A percentile compares a stretch with the other conserved stretches of the same genome.
Evolutionary conservation across 2,113 vertebrate species (phyloP).

Genomic region (Lethenteron reissneri): DNA sequence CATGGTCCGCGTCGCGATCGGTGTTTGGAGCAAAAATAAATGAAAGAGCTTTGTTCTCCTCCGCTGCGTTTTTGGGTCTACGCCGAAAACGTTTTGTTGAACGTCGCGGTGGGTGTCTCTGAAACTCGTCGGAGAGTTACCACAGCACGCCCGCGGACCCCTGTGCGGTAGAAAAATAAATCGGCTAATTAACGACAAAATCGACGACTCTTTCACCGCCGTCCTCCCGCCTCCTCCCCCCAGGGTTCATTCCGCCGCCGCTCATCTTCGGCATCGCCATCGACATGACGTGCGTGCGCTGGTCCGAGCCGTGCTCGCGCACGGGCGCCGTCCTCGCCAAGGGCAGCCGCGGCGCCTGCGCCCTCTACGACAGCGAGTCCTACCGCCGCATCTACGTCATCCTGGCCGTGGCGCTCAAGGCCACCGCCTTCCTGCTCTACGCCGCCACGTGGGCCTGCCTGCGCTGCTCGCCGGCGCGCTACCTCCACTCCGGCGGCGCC

Average conservation of each 20-base stretch:
- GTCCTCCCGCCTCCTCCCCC: no score
- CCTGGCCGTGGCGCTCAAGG: slow-evolving; percentile 72
- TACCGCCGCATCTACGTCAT: slow-evolving; percentile 82
- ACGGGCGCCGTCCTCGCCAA: background rate
- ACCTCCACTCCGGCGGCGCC: background rate
- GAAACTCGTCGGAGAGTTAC: no score
- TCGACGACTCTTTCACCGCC: no score
- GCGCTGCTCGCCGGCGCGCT: background rate
- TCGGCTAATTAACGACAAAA: no score
- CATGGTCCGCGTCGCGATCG: no score
- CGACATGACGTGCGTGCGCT: slow-evolving; percentile 89
- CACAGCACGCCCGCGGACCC: no score
- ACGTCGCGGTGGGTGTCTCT: no score
- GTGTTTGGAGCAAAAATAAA: no score
- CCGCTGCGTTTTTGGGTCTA: no score
- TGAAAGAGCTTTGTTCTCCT: no score
- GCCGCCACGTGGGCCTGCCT: slow-evolving; percentile 79
- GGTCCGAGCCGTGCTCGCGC: slow-evolving; percentile 62
- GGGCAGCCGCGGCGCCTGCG: slow-evolving; percentile 38
- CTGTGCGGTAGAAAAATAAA: no score
- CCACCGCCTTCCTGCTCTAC: slow-evolving; percentile 76
- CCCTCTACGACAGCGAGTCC: slow-evolving; percentile 61
- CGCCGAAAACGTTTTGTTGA: no score
- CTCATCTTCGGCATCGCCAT: slow-evolving; percentile 88
- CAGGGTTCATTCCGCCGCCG: slow-evolving; percentile 93